Percentiles rank a stretch among this genome's conserved stretches.
Evolutionary conservation across 2,888 invertebrate species (phyloP).

Genomic region (Erebia epiphron): DNA sequence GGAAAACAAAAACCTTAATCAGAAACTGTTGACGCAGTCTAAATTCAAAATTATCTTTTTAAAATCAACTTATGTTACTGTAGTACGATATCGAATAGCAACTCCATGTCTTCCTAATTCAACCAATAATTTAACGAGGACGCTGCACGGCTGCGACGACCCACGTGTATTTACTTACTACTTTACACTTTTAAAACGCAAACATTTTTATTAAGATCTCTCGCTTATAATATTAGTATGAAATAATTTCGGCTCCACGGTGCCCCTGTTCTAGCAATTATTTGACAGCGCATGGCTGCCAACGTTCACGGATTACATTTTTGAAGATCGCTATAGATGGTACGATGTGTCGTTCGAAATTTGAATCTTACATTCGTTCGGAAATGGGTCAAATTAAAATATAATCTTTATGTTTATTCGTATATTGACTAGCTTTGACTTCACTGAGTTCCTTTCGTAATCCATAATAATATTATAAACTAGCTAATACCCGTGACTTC

Average conservation of each 20-base stretch:
- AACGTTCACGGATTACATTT: conserved; percentile 61
- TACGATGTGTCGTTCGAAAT: conserved; percentile 28
- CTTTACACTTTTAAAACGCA: too few species aligned
- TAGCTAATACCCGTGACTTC: too few species aligned
- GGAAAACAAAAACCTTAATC: too few species aligned
- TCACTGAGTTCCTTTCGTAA: neutral
- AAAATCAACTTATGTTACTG: too few species aligned
- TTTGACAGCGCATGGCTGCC: conserved; percentile 74
- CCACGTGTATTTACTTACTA: neutral
- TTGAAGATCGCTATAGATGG: conserved; percentile 54
- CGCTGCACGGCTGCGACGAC: neutral
- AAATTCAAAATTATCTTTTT: neutral
- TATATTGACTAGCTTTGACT: neutral
- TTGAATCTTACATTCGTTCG: conserved; percentile 15
- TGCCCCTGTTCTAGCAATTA: conserved; percentile 68
- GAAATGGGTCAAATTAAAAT: conserved; percentile 5
- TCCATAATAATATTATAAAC: too few species aligned
- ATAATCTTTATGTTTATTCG: neutral
- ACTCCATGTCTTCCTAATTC: neutral
- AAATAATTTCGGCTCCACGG: conserved; percentile 53
- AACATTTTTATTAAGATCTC: too few species aligned
- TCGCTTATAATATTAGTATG: neutral
- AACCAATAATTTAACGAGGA: neutral
- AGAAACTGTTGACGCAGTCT: too few species aligned
- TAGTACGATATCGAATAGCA: too few species aligned